These are phyloP conservation scores for Oophaga sylvatica DNA, from an alignment of 2,797 vertebrate species.

Conservation along the genomic window DNA sequence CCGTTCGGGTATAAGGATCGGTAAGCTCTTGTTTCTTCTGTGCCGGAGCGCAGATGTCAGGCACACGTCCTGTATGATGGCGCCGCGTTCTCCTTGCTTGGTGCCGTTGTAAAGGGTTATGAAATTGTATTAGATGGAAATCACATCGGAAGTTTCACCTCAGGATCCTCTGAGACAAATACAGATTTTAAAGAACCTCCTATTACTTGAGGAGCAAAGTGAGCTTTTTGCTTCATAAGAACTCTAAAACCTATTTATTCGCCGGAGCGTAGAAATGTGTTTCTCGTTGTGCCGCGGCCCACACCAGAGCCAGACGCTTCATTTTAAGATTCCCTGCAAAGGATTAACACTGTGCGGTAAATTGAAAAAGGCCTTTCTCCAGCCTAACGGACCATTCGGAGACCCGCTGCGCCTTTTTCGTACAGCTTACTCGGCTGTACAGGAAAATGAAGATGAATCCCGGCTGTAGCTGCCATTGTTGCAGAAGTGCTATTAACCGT, in stretches of 20 bases:
- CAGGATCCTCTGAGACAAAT: constrained; percentile 11
- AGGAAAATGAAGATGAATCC: constrained; percentile 57
- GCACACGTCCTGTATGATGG: not conserved
- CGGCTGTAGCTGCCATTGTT: constrained; percentile 53
- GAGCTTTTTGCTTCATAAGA: constrained; percentile 20
- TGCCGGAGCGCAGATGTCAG: not conserved
- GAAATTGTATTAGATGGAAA: not conserved
- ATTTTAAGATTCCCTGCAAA: constrained; percentile 40
- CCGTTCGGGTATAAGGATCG: not conserved
- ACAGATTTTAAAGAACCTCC: not conserved
- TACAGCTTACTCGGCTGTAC: constrained; percentile 23
- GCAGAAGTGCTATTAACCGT: constrained; percentile 53
- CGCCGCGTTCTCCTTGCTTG: not conserved
- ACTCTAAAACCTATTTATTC: constrained; percentile 30
- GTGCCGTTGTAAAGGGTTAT: not conserved
- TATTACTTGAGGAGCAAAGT: constrained; percentile 8
- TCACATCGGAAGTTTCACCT: not conserved
- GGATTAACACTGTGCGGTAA: constrained; percentile 48
- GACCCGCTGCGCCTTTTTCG: constrained; percentile 50
- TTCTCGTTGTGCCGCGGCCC: constrained; percentile 24
- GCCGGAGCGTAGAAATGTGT: constrained; percentile 14
- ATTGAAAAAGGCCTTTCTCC: constrained; percentile 52
- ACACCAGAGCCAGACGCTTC: constrained; percentile 11
- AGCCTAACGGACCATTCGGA: constrained; percentile 18
- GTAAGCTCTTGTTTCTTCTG: not conserved